Percentiles rank a stretch among this genome's conserved stretches.
phyloP scores from a whole-genome alignment of 2,888 invertebrate species.

The Caenorhabditis doughertyi region DNA sequence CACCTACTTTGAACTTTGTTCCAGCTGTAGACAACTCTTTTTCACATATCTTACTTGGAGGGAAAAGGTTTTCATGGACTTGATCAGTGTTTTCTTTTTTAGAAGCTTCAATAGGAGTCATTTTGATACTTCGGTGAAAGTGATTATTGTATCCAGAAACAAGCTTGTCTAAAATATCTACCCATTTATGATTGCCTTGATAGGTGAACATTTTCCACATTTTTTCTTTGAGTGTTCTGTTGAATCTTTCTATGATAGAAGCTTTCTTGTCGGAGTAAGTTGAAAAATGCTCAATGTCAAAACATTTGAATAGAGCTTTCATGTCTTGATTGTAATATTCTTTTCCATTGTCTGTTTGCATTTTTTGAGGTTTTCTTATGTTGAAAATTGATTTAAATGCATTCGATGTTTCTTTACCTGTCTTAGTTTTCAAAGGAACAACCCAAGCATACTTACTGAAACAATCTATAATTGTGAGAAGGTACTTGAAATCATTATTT shows the following conservation, averaged over 20 bases:
- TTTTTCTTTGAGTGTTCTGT: conserved; percentile 68
- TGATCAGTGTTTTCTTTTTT: conserved; percentile 38
- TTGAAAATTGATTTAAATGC: conserved; percentile 68
- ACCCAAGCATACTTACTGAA: conserved; percentile 72
- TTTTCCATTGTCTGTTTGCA: conserved; percentile 72
- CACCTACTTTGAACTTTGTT: conserved; percentile 33
- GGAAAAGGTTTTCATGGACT: conserved; percentile 44
- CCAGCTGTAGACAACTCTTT: background rate
- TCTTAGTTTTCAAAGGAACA: conserved; percentile 69
- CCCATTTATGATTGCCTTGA: too few species aligned
- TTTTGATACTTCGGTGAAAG: conserved; percentile 54
- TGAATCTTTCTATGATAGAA: conserved; percentile 69
- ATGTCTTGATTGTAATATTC: conserved; percentile 68
- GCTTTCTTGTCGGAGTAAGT: conserved; percentile 71
- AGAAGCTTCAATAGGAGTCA: conserved; percentile 58
- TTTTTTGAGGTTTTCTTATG: conserved; percentile 68
- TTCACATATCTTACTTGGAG: background rate
- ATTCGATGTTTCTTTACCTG: conserved; percentile 70
- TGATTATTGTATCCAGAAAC: too few species aligned
- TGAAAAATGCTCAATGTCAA: conserved; percentile 59
- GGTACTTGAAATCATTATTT: conserved; percentile 68
- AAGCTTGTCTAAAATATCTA: too few species aligned
- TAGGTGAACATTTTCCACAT: too few species aligned
- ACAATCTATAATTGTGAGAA: conserved; percentile 65
- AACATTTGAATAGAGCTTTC: conserved; percentile 62